Percentiles rank a stretch among this genome's conserved stretches.
These are phyloP conservation scores for Siniperca chuatsi DNA, from an alignment of 2,113 vertebrate genomes.

Conservation along the genomic window DNA sequence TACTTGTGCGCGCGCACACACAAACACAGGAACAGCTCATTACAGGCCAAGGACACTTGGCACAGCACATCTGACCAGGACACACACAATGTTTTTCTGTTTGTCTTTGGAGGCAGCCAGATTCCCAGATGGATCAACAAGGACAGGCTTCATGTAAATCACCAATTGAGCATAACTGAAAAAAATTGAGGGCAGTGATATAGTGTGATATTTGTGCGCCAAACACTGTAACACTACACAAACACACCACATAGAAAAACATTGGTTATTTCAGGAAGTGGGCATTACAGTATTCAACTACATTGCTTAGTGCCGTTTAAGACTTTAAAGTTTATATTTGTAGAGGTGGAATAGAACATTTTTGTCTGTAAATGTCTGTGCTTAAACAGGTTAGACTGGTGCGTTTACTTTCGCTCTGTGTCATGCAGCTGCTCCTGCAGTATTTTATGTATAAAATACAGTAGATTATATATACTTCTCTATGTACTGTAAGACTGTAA, in stretches of 20 bases:
- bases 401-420: neutral
- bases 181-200: neutral
- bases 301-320: neutral
- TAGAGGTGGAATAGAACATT: neutral
- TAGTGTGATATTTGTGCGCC: neutral
- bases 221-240: neutral
- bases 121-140: neutral
- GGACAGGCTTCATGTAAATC: neutral
- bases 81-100: neutral
- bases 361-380: neutral
- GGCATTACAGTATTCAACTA: neutral
- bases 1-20: neutral
- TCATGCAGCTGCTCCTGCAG: neutral
- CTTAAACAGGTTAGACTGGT: neutral
- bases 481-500: neutral
- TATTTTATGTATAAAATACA: too few species aligned
- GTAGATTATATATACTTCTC: neutral
- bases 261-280: neutral
- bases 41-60: conserved; percentile 43
- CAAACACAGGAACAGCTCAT: neutral
- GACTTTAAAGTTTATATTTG: neutral
- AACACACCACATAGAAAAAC: neutral
- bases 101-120: neutral
- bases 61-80: neutral
- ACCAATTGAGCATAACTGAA: neutral